phyloP scores from a whole-genome alignment of 1,140 invertebrate genomes.

The Callitettix versicolor region DNA sequence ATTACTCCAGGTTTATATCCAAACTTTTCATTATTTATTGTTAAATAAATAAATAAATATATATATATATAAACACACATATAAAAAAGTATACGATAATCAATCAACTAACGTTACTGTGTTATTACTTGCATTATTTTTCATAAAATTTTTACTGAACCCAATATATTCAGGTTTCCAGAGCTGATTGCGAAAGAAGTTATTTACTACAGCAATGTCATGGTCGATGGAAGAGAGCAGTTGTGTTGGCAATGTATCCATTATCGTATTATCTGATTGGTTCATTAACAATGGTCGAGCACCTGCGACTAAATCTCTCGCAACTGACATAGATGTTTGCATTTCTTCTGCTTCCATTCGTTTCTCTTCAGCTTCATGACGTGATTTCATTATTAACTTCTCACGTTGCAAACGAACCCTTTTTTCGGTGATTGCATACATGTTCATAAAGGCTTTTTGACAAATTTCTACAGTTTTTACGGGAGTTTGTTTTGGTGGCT shows the following conservation, averaged over 20 bases:
- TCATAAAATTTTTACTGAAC: background rate
- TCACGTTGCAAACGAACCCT: conserved; percentile 37
- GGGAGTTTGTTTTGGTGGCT: conserved; percentile 1
- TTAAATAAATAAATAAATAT: no score
- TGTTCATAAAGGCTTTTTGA: conserved; percentile 42
- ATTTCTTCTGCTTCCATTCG: conserved; percentile 20
- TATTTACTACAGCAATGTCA: conserved; percentile 39
- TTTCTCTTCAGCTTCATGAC: conserved; percentile 29
- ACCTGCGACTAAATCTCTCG: conserved; percentile 20
- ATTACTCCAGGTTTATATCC: no score
- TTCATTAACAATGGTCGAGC: conserved; percentile 17
- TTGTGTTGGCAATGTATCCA: background rate
- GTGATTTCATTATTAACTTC: conserved; percentile 33
- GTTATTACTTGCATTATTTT: no score
- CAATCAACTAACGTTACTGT: no score
- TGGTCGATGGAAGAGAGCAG: conserved; percentile 22
- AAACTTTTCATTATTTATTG: no score
- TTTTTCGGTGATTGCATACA: conserved; percentile 42
- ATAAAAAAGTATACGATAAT: no score
- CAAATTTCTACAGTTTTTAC: conserved; percentile 36
- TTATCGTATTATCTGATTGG: background rate
- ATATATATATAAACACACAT: no score
- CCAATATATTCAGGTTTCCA: conserved; percentile 44
- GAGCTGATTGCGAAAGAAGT: conserved; percentile 43
- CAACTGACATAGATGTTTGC: conserved; percentile 19